Conservation (phyloP, 1,140 invertebrate species). For the Hylaeus anthracinus region DNA sequence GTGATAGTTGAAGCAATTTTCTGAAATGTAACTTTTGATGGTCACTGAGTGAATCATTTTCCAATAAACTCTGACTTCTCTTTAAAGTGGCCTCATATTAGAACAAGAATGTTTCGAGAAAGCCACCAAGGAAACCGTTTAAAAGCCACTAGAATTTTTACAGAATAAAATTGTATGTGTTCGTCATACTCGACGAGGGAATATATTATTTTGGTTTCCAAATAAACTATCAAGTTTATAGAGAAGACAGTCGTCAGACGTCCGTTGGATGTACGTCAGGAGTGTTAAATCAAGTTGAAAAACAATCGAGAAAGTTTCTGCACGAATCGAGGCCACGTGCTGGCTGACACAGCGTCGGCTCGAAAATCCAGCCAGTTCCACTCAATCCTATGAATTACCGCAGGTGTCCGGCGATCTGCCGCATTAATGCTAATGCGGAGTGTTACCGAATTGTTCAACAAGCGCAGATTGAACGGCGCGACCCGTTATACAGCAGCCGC, state of each 20-base stretch:
- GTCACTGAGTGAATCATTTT: no score
- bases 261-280: no score
- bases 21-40: no score
- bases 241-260: no score
- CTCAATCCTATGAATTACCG: slow-evolving; percentile 76
- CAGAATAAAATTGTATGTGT: no score
- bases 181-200: no score
- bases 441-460: slow-evolving; percentile 78
- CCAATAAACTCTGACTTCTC: no score
- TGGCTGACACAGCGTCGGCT: neutral
- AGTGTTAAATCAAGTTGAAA: neutral
- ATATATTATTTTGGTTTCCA: neutral
- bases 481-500: slow-evolving; percentile 67
- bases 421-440: slow-evolving; percentile 77
- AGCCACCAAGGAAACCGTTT: no score
- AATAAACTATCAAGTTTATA: neutral
- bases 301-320: neutral
- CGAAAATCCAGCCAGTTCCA: slow-evolving; percentile 2
- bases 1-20: no score
- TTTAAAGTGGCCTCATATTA: no score
- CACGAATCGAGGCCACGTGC: neutral
- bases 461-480: slow-evolving; percentile 75
- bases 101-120: no score
- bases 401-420: slow-evolving; percentile 74
- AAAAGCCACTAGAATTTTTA: no score